Conservation (phyloP, 2,113 vertebrate genomes). For the Thymallus thymallus region DNA sequence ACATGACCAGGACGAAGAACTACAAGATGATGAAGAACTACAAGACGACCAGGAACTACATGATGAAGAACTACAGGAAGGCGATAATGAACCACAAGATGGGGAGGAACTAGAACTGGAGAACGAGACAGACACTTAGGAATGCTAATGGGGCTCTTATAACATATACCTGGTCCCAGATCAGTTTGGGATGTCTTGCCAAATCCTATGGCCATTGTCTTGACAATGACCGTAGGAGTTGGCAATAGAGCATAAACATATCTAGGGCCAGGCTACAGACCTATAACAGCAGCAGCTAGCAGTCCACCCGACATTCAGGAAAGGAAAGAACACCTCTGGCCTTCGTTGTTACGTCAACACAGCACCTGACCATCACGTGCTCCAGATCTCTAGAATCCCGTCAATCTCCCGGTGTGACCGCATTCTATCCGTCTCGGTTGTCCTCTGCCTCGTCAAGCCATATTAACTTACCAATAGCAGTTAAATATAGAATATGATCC, state of each 20-base stretch:
- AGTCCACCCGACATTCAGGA: conserved; percentile 44
- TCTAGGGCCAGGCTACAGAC: no score
- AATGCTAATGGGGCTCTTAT: conserved; percentile 75
- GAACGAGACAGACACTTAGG: conserved; percentile 53
- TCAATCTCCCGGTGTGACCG: conserved; percentile 50
- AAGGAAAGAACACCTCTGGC: no score
- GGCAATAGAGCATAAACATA: neutral
- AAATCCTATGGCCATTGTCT: no score
- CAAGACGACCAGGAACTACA: conserved; percentile 26
- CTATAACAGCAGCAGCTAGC: conserved; percentile 8
- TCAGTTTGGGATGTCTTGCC: neutral
- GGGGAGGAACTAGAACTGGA: conserved; percentile 59
- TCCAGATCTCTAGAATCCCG: conserved; percentile 33
- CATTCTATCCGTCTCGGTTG: conserved; percentile 65
- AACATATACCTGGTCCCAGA: neutral
- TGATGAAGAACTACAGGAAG: neutral
- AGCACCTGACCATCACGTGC: conserved; percentile 25
- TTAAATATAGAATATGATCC: conserved; percentile 64
- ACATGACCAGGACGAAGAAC: conserved; percentile 47
- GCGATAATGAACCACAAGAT: conserved; percentile 1
- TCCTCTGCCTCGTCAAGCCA: conserved; percentile 72
- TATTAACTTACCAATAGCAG: conserved; percentile 76
- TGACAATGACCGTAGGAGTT: no score
- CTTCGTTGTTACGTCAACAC: no score
- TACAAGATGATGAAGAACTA: conserved; percentile 63